Evolutionary conservation across 2,113 vertebrate genomes (phyloP).

Genomic region (Numida meleagris): DNA sequence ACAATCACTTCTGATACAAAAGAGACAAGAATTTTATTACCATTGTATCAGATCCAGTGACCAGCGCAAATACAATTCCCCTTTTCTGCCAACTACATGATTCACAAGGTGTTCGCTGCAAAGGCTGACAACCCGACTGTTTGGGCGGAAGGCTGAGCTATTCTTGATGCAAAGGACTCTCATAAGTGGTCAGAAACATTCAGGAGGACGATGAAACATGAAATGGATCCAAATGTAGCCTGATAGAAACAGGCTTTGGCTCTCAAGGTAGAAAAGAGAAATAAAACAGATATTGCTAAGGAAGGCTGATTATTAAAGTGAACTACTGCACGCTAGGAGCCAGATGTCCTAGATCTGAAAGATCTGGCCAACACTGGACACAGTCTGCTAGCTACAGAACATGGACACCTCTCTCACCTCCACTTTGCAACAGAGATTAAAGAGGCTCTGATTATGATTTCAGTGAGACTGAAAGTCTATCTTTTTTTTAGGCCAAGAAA

Average conservation of each 20-base stretch:
- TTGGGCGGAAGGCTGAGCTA: neutral
- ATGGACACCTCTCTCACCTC: neutral
- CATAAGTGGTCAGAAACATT: conserved; percentile 34
- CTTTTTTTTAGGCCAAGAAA: neutral
- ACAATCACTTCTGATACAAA: neutral
- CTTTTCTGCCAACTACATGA: conserved; percentile 43
- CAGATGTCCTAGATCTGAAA: neutral
- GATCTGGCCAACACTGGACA: neutral
- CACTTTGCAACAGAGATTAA: neutral
- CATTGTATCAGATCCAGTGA: conserved; percentile 42
- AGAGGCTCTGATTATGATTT: neutral
- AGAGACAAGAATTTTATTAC: conserved; percentile 39
- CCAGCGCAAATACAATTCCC: neutral
- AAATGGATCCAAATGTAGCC: neutral
- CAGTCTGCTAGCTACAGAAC: neutral
- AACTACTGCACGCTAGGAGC: neutral
- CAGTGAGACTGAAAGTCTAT: neutral
- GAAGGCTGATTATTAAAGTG: neutral
- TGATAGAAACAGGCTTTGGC: conserved; percentile 24
- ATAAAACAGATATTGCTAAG: conserved; percentile 14
- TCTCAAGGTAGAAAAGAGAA: conserved; percentile 25
- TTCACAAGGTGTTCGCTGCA: conserved; percentile 49
- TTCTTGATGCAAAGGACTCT: neutral
- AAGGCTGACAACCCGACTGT: neutral
- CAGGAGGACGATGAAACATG: conserved; percentile 38